phyloP scores from a whole-genome alignment of 2,888 invertebrate species.

The Pterostichus niger region DNA sequence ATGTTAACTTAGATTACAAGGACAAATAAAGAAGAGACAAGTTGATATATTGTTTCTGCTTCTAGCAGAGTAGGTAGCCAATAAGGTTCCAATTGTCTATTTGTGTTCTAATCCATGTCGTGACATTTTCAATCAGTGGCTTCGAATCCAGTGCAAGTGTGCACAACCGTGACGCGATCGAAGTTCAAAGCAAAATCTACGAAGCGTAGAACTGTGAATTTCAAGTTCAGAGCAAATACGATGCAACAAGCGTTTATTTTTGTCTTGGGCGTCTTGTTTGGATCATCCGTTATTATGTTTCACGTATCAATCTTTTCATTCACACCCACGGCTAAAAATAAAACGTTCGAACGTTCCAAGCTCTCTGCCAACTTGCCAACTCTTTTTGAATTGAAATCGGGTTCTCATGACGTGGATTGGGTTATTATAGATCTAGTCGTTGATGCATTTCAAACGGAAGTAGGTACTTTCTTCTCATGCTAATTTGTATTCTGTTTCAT shows the following conservation, averaged over 20 bases:
- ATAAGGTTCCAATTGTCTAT: constrained; percentile 21
- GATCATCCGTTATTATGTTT: constrained; percentile 49
- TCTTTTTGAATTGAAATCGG: constrained; percentile 25
- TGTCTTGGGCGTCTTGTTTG: constrained; percentile 16
- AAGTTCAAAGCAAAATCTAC: neutral
- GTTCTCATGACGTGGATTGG: constrained; percentile 31
- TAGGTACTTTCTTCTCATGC: neutral
- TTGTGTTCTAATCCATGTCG: neutral
- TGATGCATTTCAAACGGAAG: constrained; percentile 34
- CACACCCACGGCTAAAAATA: constrained; percentile 60
- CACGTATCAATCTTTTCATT: constrained; percentile 56
- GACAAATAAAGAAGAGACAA: neutral
- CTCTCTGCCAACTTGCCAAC: constrained; percentile 33
- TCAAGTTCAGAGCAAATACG: constrained; percentile 25
- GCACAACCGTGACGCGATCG: neutral
- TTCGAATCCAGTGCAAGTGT: neutral
- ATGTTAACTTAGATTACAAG: neutral
- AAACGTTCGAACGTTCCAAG: neutral
- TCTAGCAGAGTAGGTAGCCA: neutral
- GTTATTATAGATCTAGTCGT: constrained; percentile 7
- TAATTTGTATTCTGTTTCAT: neutral
- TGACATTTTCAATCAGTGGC: constrained; percentile 32
- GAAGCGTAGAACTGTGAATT: neutral
- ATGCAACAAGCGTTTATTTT: constrained; percentile 41
- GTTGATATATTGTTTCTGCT: neutral